A percentile compares a stretch with the other conserved stretches of the same genome.
Conservation (phyloP, 2,888 invertebrate species). For the Mesochorus sp. region DNA sequence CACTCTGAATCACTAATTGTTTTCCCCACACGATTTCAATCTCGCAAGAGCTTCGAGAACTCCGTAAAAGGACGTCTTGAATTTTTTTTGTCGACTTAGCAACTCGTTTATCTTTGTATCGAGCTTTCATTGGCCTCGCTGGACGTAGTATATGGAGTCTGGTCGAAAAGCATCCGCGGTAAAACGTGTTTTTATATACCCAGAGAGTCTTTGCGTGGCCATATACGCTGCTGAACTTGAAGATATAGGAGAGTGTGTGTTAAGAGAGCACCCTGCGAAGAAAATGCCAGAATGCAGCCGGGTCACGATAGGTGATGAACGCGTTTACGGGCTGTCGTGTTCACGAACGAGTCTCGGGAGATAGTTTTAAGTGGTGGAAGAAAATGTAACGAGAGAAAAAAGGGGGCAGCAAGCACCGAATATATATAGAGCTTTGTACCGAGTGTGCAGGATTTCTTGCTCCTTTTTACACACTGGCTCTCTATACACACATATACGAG, state of each 20-base stretch:
- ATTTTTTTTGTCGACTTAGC: no score
- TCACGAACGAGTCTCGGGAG: conserved; percentile 23
- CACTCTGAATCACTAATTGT: no score
- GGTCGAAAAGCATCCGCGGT: no score
- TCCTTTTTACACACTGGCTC: neutral
- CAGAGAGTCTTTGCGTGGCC: no score
- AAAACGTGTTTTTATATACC: no score
- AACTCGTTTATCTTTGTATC: no score
- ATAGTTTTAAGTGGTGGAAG: conserved; percentile 13
- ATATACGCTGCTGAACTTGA: conserved; percentile 5
- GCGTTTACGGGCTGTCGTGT: conserved; percentile 47
- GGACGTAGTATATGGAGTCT: no score
- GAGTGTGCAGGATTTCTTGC: neutral
- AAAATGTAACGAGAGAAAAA: conserved; percentile 7
- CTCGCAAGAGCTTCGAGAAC: no score
- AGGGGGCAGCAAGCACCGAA: neutral
- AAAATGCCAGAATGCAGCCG: conserved; percentile 38
- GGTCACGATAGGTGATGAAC: conserved; percentile 50
- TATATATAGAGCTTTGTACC: neutral
- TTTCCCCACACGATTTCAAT: no score
- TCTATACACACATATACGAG: neutral
- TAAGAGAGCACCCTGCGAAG: conserved; percentile 46
- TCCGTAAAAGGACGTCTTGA: no score
- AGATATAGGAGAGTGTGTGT: neutral
- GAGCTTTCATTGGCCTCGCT: no score